Conservation (phyloP, 2,113 vertebrate species). For the Cinclus mexicanus region DNA sequence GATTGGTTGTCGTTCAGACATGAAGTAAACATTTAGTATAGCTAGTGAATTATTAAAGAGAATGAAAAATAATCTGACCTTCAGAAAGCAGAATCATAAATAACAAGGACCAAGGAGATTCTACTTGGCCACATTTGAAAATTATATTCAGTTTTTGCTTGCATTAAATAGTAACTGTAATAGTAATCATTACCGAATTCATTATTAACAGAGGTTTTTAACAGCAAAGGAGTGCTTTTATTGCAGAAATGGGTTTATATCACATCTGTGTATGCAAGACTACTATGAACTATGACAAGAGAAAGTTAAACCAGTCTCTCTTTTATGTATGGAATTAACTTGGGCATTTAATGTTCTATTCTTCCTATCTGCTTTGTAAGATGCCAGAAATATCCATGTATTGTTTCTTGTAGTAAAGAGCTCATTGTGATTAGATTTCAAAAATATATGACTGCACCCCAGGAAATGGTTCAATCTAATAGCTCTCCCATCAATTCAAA, state of each 20-base stretch:
- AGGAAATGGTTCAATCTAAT: conserved; percentile 42
- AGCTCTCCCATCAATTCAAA: conserved; percentile 63
- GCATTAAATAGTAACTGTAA: conserved; percentile 25
- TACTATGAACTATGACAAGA: background rate
- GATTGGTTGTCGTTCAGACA: conserved; percentile 55
- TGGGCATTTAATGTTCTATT: background rate
- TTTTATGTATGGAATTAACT: background rate
- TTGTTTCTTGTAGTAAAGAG: conserved; percentile 51
- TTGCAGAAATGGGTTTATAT: conserved; percentile 1
- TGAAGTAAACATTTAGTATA: conserved; percentile 65
- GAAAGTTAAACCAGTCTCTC: conserved; percentile 28
- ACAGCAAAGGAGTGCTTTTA: background rate
- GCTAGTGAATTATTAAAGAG: conserved; percentile 49
- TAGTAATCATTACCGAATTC: conserved; percentile 3
- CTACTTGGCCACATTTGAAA: background rate
- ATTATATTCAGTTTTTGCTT: conserved; percentile 18
- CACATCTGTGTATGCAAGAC: background rate
- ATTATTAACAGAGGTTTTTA: conserved; percentile 33
- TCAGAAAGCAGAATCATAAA: conserved; percentile 28
- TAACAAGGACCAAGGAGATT: background rate
- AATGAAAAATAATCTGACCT: conserved; percentile 55
- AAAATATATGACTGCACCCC: conserved; percentile 46
- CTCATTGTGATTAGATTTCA: conserved; percentile 51
- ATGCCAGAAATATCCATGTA: conserved; percentile 11
- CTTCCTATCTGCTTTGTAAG: conserved; percentile 27